Percentiles rank a stretch among this genome's conserved stretches.
Evolutionary conservation across 2,113 vertebrate genomes (phyloP).

Genomic region (Leucosticte australis): DNA sequence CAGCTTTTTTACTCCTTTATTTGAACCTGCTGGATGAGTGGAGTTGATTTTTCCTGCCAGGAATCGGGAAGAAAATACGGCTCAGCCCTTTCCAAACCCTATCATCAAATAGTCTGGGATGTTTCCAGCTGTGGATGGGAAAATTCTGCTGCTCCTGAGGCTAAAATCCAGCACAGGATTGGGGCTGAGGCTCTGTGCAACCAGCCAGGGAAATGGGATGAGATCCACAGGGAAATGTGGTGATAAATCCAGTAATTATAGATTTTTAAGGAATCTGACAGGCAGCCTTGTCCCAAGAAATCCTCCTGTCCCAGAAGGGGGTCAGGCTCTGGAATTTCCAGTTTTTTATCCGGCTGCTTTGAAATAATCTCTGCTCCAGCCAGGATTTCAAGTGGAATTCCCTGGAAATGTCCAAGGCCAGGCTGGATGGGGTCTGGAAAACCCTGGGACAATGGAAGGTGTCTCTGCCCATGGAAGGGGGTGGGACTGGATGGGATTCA

Average conservation of each 20-base stretch:
- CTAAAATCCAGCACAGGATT: not conserved
- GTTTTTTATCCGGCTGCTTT: not conserved
- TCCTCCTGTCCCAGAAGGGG: not conserved
- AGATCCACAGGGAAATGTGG: not conserved
- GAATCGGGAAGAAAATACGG: fast-evolving
- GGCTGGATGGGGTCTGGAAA: not conserved
- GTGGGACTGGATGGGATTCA: not conserved
- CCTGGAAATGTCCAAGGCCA: not conserved
- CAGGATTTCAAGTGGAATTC: not conserved
- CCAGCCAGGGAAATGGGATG: not conserved
- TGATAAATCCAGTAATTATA: not conserved
- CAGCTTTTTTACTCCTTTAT: not conserved
- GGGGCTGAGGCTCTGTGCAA: not conserved
- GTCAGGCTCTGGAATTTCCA: not conserved
- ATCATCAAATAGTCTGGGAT: not conserved
- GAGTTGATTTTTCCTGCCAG: not conserved
- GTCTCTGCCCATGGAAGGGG: not conserved
- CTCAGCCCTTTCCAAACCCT: not conserved
- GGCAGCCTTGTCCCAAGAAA: not conserved
- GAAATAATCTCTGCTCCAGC: not conserved
- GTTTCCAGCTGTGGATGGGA: not conserved
- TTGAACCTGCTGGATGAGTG: not conserved
- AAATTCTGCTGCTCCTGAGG: not conserved
- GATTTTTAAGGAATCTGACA: not conserved
- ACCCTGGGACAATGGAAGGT: not conserved